phyloP scores from a whole-genome alignment of 2,797 vertebrate species.

The Miopithecus talapoin region DNA sequence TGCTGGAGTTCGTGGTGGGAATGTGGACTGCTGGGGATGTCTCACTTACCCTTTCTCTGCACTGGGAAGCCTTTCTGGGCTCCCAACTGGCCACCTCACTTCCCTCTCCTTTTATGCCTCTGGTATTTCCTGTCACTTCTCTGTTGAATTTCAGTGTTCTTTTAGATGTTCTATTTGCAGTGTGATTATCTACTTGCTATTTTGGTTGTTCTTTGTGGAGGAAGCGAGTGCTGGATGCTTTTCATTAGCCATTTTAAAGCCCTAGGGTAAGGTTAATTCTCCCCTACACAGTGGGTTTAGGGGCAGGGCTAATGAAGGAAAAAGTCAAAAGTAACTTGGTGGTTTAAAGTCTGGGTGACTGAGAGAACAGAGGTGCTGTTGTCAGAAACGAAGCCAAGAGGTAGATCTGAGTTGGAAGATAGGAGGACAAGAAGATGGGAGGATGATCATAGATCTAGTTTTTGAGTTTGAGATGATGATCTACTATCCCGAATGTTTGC shows the following conservation, averaged over 20 bases:
- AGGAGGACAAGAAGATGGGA: neutral
- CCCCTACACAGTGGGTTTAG: neutral
- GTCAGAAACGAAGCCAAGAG: neutral
- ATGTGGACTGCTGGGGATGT: neutral
- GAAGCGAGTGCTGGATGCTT: neutral
- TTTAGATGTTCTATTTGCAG: neutral
- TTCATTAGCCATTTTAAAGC: neutral
- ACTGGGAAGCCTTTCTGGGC: neutral
- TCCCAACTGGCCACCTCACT: neutral
- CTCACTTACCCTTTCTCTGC: neutral
- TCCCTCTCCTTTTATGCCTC: neutral
- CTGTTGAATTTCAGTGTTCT: neutral
- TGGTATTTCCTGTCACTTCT: neutral
- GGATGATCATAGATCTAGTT: neutral
- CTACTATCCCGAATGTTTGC: neutral
- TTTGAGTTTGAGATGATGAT: neutral
- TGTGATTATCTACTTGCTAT: neutral
- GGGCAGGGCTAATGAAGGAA: neutral
- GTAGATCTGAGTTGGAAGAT: too few relatives aligned
- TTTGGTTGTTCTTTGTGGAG: neutral
- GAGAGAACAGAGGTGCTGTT: neutral
- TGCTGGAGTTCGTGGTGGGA: neutral
- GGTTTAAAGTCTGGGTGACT: neutral
- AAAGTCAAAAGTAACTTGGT: neutral
- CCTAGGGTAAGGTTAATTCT: neutral